These are phyloP conservation scores for Nymphalis urticae DNA, from an alignment of 2,888 invertebrate species.

Conservation along the genomic window DNA sequence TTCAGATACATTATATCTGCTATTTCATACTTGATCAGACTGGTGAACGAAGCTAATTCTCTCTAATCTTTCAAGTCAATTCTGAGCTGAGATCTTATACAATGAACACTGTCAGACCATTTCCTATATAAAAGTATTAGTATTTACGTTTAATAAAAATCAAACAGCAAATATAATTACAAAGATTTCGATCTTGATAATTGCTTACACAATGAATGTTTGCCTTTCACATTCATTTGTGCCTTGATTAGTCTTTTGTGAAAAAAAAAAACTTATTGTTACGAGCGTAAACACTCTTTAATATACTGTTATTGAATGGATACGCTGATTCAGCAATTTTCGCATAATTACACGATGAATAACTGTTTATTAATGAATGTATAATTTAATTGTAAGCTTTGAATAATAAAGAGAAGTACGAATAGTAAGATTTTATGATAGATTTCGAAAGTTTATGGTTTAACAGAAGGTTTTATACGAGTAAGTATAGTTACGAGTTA, in stretches of 20 bases:
- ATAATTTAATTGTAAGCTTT: constrained; percentile 7
- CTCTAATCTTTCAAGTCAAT: too few species aligned
- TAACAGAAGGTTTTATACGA: too few species aligned
- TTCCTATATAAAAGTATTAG: background rate
- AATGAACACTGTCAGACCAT: too few species aligned
- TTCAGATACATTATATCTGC: too few species aligned
- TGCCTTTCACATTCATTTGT: constrained; percentile 27
- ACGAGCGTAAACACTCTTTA: constrained; percentile 23
- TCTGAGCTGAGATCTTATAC: too few species aligned
- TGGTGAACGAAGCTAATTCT: too few species aligned
- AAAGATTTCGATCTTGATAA: constrained; percentile 26
- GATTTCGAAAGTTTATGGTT: background rate
- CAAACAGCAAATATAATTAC: constrained; percentile 20
- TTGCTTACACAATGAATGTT: constrained; percentile 25
- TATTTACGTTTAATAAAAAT: constrained; percentile 6
- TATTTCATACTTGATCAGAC: too few species aligned
- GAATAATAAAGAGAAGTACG: background rate
- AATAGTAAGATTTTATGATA: background rate
- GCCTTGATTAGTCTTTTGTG: constrained; percentile 41
- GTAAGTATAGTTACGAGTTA: too few species aligned
- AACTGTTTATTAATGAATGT: constrained; percentile 2
- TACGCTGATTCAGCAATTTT: constrained; percentile 23
- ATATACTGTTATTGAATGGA: constrained; percentile 15
- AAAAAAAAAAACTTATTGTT: constrained; percentile 19
- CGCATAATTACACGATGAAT: constrained; percentile 27